Evolutionary conservation across 37 sponge, comb jelly and placozoan species (phyloP).

Genomic region (Oscarella lobularis): DNA sequence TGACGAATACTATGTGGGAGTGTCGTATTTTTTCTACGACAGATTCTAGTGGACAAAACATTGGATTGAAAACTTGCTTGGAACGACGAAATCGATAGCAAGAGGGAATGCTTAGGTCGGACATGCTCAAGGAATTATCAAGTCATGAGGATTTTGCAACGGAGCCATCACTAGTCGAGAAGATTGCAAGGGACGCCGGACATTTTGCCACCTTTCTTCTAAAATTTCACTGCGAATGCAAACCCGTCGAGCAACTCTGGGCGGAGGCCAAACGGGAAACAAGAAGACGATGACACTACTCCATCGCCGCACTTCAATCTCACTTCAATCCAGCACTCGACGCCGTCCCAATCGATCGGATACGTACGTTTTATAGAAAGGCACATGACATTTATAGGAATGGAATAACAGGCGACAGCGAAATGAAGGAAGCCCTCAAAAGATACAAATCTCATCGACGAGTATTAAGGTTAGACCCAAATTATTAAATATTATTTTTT

Average conservation of each 20-base stretch:
- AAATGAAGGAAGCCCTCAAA: slow-evolving; percentile 10
- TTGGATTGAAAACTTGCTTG: slow-evolving; percentile 15
- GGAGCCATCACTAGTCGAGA: slow-evolving; percentile 10
- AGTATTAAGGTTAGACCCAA: background rate
- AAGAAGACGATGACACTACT: slow-evolving; percentile 17
- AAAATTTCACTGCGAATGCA: slow-evolving; percentile 38
- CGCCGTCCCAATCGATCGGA: slow-evolving; percentile 9
- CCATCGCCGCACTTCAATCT: slow-evolving; percentile 21
- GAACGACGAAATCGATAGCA: slow-evolving; percentile 37
- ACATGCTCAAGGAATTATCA: slow-evolving; percentile 21
- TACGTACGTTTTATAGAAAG: slow-evolving; percentile 19
- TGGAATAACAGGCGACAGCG: background rate
- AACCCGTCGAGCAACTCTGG: slow-evolving; percentile 29
- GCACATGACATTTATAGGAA: slow-evolving; percentile 21
- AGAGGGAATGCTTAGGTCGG: slow-evolving; percentile 19
- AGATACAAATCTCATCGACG: background rate
- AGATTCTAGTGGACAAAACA: slow-evolving; percentile 12
- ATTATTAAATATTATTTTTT: too few species aligned
- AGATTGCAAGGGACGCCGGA: slow-evolving; percentile 12
- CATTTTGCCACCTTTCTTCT: slow-evolving; percentile 21
- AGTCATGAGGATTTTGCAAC: slow-evolving; percentile 22
- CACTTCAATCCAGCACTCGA: slow-evolving; percentile 25
- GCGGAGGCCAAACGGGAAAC: slow-evolving; percentile 26
- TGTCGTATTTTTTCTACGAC: slow-evolving; percentile 17
- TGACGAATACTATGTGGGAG: slow-evolving; percentile 20